Evolutionary conservation across 2,888 invertebrate species (phyloP).

Genomic region (Andrena camellia): DNA sequence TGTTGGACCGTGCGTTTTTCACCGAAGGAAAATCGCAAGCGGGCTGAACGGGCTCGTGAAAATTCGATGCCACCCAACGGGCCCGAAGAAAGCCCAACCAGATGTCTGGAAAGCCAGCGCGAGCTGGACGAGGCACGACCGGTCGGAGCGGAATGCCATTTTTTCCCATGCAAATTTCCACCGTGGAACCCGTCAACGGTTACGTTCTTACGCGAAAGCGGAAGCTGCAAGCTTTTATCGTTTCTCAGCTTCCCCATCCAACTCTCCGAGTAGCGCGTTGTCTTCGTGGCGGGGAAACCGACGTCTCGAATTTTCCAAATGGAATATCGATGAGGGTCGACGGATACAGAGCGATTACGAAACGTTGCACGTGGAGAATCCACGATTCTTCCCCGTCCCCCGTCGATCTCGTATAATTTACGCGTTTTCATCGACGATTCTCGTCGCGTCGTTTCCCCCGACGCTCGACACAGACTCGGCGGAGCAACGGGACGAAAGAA

Average conservation of each 20-base stretch:
- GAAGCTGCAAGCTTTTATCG: constrained; percentile 11
- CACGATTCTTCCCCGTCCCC: neutral
- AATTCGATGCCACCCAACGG: constrained; percentile 5
- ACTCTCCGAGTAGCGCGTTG: neutral
- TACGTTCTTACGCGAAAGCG: neutral
- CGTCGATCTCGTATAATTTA: neutral
- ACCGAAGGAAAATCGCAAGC: neutral
- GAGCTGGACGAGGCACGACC: neutral
- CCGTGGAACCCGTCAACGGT: neutral
- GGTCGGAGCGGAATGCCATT: neutral
- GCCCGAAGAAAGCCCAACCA: neutral
- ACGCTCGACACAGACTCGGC: neutral
- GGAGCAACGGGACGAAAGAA: neutral
- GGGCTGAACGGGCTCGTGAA: neutral
- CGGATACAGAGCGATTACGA: neutral
- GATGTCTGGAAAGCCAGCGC: neutral
- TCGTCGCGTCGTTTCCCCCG: neutral
- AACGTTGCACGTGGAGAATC: neutral
- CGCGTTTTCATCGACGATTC: neutral
- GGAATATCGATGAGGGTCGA: constrained; percentile 15
- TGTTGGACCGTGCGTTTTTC: neutral
- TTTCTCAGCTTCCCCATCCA: neutral
- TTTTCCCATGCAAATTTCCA: constrained; percentile 1
- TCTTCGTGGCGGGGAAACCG: neutral
- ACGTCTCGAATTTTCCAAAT: constrained; percentile 5